A percentile compares a stretch with the other conserved stretches of the same genome.
phyloP scores from a whole-genome alignment of 2,888 invertebrate species.

The Escarpia spicata region DNA sequence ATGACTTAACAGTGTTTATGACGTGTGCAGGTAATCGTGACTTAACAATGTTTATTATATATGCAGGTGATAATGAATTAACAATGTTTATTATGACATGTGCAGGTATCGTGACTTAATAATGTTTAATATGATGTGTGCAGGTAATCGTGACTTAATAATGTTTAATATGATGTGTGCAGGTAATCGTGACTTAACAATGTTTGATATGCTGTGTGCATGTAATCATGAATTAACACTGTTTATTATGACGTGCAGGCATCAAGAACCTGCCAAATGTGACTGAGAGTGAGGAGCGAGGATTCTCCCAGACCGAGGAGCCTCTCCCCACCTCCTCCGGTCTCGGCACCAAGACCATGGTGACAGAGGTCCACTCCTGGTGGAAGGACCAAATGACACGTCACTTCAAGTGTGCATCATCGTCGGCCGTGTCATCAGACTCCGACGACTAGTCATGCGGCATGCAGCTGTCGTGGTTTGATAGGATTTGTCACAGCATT shows the following conservation, averaged over 20 bases:
- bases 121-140: conserved; percentile 18
- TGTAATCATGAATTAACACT: background rate
- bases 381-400: conserved; percentile 37
- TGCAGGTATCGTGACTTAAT: background rate
- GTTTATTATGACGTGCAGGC: conserved; percentile 31
- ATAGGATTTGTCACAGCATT: background rate
- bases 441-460: background rate
- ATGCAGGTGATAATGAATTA: too few relatives aligned
- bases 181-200: background rate
- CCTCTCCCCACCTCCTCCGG: conserved; percentile 39
- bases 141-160: conserved; percentile 5
- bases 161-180: background rate
- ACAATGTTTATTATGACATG: background rate
- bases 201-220: too few relatives aligned
- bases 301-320: conserved; percentile 35
- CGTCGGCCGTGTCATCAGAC: background rate
- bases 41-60: too few relatives aligned
- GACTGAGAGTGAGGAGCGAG: conserved; percentile 68
- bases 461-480: background rate
- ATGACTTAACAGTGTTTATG: background rate
- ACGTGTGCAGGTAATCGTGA: background rate
- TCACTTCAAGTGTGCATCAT: background rate
- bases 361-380: conserved; percentile 43
- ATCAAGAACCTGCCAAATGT: conserved; percentile 67
- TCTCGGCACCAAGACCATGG: conserved; percentile 37